phyloP scores from a whole-genome alignment of 2,888 invertebrate species.

The Drosophila borborema region DNA sequence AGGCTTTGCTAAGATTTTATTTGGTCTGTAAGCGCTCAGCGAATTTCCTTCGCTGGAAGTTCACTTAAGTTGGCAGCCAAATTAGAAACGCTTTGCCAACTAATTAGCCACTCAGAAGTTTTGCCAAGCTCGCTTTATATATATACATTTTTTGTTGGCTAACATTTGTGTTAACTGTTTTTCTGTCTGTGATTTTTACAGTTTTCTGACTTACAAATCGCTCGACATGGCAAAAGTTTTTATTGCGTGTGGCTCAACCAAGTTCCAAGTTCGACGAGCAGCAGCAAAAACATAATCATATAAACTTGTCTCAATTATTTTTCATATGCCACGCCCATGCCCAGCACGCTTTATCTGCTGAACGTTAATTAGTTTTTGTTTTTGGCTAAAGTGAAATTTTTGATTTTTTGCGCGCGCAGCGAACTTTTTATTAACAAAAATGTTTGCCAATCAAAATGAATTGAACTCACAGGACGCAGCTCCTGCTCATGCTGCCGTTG shows the following conservation, averaged over 20 bases:
- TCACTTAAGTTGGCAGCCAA: constrained; percentile 44
- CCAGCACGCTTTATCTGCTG: constrained; percentile 73
- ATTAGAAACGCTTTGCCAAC: constrained; percentile 66
- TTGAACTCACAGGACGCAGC: constrained; percentile 71
- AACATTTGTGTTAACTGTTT: constrained; percentile 63
- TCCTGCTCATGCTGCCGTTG: constrained; percentile 2
- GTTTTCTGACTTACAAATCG: constrained; percentile 72
- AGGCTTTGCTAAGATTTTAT: constrained; percentile 10
- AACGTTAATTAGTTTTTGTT: constrained; percentile 84
- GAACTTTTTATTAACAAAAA: constrained; percentile 68
- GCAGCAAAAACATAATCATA: constrained; percentile 66
- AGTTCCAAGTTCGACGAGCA: constrained; percentile 41
- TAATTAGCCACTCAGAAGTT: constrained; percentile 67
- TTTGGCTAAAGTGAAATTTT: constrained; percentile 77
- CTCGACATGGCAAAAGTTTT: constrained; percentile 55
- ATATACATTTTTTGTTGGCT: neutral
- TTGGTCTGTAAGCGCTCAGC: constrained; percentile 11
- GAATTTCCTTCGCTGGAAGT: constrained; percentile 59
- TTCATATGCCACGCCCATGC: constrained; percentile 65
- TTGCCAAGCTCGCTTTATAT: constrained; percentile 31
- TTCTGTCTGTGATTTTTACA: constrained; percentile 79
- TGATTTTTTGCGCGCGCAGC: constrained; percentile 69
- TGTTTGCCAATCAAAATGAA: constrained; percentile 82
- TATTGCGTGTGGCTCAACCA: constrained; percentile 68
- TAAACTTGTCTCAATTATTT: constrained; percentile 80